Conservation (phyloP, 2,888 invertebrate genomes). For the Vannuccia rotundouncinata region DNA sequence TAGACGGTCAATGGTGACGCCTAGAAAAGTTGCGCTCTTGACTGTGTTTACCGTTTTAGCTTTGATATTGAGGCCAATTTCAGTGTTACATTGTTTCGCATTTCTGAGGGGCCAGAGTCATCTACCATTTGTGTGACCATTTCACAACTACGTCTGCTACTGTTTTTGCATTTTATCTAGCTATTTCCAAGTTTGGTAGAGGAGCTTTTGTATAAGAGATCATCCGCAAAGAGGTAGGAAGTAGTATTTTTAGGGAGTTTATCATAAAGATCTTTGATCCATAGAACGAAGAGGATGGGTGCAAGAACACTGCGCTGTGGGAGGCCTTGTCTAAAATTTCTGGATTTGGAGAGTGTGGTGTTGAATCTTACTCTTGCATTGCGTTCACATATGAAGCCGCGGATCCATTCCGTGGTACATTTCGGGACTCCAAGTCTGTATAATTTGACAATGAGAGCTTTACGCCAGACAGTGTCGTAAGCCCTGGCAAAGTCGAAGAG, state of each 20-base stretch:
- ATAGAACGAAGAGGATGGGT: constrained; percentile 2
- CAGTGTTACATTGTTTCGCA: no score
- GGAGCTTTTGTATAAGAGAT: no score
- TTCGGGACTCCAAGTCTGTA: not conserved
- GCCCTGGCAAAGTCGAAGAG: not conserved
- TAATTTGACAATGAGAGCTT: constrained; percentile 6
- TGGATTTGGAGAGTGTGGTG: not conserved
- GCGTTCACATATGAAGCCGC: not conserved
- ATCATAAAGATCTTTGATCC: not conserved
- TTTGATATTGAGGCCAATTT: no score
- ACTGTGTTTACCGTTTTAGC: no score
- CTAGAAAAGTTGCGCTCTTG: no score
- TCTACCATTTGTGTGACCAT: no score
- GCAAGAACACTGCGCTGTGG: constrained; percentile 3
- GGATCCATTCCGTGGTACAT: not conserved
- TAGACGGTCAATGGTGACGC: no score
- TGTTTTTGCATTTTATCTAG: no score
- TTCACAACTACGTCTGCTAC: no score
- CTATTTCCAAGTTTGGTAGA: no score
- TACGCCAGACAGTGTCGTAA: not conserved
- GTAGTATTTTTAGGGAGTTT: not conserved
- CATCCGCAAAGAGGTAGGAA: constrained; percentile 1
- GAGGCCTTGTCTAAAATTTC: not conserved
- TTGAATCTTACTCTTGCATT: not conserved
- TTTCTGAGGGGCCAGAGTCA: no score